Evolutionary conservation across 2,888 invertebrate species (phyloP).

Genomic region (Drosophila formosana): DNA sequence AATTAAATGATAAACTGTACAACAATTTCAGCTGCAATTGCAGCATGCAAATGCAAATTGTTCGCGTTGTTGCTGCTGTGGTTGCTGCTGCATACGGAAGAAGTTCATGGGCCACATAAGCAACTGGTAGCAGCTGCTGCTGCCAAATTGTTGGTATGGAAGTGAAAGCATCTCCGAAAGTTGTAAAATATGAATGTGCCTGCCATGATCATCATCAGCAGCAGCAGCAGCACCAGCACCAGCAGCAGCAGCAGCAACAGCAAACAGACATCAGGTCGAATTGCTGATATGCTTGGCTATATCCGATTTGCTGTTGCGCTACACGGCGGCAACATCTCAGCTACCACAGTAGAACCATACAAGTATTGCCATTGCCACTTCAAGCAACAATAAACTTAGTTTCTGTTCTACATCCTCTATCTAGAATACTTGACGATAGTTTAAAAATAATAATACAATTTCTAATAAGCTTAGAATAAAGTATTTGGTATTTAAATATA

Average conservation of each 20-base stretch:
- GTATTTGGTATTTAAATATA: no score
- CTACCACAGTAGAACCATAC: background rate
- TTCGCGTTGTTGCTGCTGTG: constrained; percentile 12
- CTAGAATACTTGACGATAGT: no score
- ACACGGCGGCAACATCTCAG: background rate
- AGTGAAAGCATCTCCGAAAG: constrained; percentile 74
- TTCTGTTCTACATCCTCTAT: no score
- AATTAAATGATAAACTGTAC: background rate
- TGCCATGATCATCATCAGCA: constrained; percentile 34
- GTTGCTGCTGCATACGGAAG: constrained; percentile 26
- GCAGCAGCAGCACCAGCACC: constrained; percentile 17
- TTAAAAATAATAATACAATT: no score
- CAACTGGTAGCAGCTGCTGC: constrained; percentile 17
- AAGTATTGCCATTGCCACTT: background rate
- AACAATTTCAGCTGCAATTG: background rate
- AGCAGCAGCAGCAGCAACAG: constrained; percentile 10
- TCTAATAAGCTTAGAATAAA: no score
- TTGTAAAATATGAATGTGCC: constrained; percentile 67
- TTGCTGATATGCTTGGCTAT: background rate
- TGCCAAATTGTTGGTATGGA: constrained; percentile 27
- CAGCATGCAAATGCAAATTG: constrained; percentile 17
- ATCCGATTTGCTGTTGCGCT: constrained; percentile 1
- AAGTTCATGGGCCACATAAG: constrained; percentile 23
- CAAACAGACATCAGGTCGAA: background rate
- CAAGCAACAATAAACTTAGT: no score